A percentile compares a stretch with the other conserved stretches of the same genome.
Evolutionary conservation across 2,888 invertebrate genomes (phyloP).

Genomic region (Harpalus rufipes): DNA sequence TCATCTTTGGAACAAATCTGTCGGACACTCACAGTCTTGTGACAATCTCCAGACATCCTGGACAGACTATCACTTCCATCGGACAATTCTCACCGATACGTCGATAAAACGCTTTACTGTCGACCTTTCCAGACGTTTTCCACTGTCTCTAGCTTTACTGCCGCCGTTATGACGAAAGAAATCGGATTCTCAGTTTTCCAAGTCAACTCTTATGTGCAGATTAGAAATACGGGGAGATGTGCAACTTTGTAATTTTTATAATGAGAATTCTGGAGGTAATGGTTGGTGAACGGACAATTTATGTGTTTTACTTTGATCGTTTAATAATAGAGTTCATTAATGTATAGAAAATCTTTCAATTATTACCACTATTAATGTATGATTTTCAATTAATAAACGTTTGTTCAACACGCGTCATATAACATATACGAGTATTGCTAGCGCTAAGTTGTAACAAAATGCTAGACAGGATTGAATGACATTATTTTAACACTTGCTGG

Average conservation of each 20-base stretch:
- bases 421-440: no score
- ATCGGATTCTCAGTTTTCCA: neutral
- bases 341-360: no score
- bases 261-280: neutral
- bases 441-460: no score
- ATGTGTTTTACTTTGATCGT: neutral
- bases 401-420: no score
- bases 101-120: conserved; percentile 35
- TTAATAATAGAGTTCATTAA: no score
- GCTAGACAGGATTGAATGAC: no score
- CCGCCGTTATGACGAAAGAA: neutral
- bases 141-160: neutral
- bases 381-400: no score
- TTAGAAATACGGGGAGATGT: neutral
- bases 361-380: no score
- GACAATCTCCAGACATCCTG: neutral
- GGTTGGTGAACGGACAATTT: neutral
- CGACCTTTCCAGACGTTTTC: neutral
- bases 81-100: conserved; percentile 20
- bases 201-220: neutral
- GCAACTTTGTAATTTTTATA: neutral
- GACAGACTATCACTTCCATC: conserved; percentile 9
- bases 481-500: no score
- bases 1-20: neutral
- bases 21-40: neutral